These are phyloP conservation scores for Podilymbus podiceps DNA, from an alignment of 2,113 vertebrate species.

Conservation along the genomic window DNA sequence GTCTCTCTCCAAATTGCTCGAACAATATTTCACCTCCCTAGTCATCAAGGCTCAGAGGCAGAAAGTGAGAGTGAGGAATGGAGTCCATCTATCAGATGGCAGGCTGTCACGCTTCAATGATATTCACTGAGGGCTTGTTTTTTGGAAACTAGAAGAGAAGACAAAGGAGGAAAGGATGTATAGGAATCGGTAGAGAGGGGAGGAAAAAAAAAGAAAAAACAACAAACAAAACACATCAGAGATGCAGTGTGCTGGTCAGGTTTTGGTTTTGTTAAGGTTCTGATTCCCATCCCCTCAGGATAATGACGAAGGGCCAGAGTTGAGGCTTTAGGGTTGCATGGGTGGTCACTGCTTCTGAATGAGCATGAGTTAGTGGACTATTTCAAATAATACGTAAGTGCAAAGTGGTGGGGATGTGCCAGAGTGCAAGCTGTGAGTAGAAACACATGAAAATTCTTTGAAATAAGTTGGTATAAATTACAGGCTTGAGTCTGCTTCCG, in stretches of 20 bases:
- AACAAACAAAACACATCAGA: not conserved
- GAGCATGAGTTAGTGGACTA: not conserved
- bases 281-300: rapidly evolving
- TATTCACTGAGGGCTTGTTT: constrained; percentile 75
- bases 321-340: not conserved
- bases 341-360: not conserved
- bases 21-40: constrained; percentile 26
- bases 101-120: constrained; percentile 73
- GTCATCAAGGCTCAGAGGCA: constrained; percentile 42
- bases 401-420: not conserved
- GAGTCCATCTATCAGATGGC: constrained; percentile 51
- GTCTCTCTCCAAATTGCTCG: not conserved
- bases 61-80: constrained; percentile 55
- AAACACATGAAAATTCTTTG: not conserved
- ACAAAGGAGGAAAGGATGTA: not conserved
- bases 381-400: not conserved
- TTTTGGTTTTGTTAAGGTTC: not conserved
- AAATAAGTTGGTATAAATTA: not conserved
- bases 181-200: not conserved
- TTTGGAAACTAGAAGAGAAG: constrained; percentile 68
- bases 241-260: not conserved
- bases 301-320: not conserved
- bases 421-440: not conserved
- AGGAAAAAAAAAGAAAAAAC: no score
- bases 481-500: not conserved